These are phyloP conservation scores for Lithobius niger DNA, from an alignment of 1,140 invertebrate genomes.

Conservation along the genomic window DNA sequence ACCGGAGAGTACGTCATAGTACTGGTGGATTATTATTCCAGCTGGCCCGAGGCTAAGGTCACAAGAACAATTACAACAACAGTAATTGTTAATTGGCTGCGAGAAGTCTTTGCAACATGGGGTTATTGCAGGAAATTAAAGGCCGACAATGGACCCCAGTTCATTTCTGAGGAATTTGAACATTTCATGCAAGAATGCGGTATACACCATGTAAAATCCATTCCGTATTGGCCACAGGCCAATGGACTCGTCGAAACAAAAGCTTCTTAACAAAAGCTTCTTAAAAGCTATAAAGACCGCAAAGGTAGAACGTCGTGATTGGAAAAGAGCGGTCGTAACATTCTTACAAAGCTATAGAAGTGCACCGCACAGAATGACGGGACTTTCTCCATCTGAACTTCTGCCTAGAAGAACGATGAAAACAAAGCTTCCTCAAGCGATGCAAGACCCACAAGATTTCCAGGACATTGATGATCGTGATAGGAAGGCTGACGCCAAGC, in stretches of 20 bases:
- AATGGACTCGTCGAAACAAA: constrained; percentile 1
- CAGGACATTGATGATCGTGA: too few species aligned
- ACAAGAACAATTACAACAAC: constrained; percentile 2
- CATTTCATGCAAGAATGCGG: neutral
- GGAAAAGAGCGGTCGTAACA: neutral
- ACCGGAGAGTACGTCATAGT: constrained; percentile 5
- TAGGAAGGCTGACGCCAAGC: too few species aligned
- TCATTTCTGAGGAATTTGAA: constrained; percentile 10
- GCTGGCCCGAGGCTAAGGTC: constrained; percentile 5
- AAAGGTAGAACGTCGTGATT: neutral
- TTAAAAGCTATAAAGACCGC: neutral
- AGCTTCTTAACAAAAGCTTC: neutral
- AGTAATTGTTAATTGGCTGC: constrained; percentile 12
- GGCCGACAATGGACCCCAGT: constrained; percentile 14
- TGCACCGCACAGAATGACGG: constrained; percentile 5
- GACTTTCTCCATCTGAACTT: neutral
- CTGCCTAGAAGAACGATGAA: neutral
- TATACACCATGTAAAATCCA: constrained; percentile 2
- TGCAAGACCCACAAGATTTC: too few species aligned
- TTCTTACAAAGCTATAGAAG: constrained; percentile 2
- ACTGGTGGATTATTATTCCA: constrained; percentile 9
- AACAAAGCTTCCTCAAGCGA: constrained; percentile 1
- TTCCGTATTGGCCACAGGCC: neutral
- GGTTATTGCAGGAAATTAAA: constrained; percentile 8
- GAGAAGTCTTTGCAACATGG: constrained; percentile 9